Evolutionary conservation across 1,140 invertebrate genomes (phyloP), one percentile per base, ranked within the genome.

Genomic region (Xylocopa sonorina): DNA sequence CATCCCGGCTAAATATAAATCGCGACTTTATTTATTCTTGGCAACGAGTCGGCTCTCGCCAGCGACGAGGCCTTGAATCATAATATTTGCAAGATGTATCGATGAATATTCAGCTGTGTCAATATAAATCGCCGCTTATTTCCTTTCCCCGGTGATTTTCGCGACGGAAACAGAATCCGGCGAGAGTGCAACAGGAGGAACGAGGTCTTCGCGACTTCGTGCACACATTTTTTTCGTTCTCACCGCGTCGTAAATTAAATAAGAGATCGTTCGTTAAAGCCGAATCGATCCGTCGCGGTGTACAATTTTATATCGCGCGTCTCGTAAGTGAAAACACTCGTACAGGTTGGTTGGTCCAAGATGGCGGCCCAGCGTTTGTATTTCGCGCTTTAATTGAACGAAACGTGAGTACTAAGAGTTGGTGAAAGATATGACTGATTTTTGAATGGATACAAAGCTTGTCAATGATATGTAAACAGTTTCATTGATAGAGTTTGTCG

Each of bases 1-100:
- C 69, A 79, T 84, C 53, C 66, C 27, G 63, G 69, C 81, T 84
- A 84, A 84, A 83, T 84, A 84, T 84, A 84, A 83, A 79, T 81
- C 29, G 57, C 24, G 69, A 69, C 76, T 83, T 83, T 84, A 83
- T 84, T 84, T 84, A 79, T 78, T 84, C 81, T 80, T 84, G 82
- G 81, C 81, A 84, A 79, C 53, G 69, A 58, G 55, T 74, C 69
- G 81, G 53, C 32, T 53, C 38, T 64, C 51, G 60, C 50, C 68
- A 69, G 16, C 57, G 53, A 46, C 68, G 74, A 58, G 63, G 27
- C 46, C 24, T 53, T 62, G 53, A 32, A 38, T 58, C 48, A 57
- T 32, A 43, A 67, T 78, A 29, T 55, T 74, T 63, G 29, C 67
- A 24, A 71, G 43, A 50, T 68, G 38, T 63, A 50, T 73, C 62